Evolutionary conservation across 1,140 invertebrate species (phyloP), one percentile per base, ranked within the genome.

Genomic region (Procambarus clarkii): DNA sequence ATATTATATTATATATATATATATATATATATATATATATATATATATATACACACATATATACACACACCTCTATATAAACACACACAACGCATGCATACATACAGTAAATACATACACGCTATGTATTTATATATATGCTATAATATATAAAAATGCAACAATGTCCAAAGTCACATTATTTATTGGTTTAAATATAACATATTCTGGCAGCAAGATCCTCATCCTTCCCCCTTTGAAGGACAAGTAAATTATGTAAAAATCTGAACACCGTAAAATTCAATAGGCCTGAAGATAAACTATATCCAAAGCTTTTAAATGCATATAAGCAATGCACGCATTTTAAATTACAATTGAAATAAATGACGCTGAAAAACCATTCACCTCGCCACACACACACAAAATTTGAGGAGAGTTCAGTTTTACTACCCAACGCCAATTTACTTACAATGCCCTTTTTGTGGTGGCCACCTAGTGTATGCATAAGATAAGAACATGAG

Each of bases 251-350:
- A 11, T 74, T 34, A 9, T 74, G n/a, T 15, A 74, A 8, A 74
- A 34, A 21, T 7, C 7, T 34, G n/a, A 34, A 4, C 69, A 34
- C 8, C 69, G 4, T 74, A 74, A 8, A 74, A 34, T 74, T 74
- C n/a, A 74, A 71, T 3, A 74, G n/a, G 24, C 69, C 4, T 24
- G 24, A 74, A 74, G 69, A 34, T 34, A 74, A 24, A 21, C n/a
- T 34, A 74, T 34, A 74, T 74, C 69, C n/a, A 74, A 74, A 74
- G 69, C 69, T 34, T 74, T 74, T 74, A 34, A 74, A 74, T 74
- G 69, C 69, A 74, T 24, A 34, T 74, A 74, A 74, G 69, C 69
- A 74, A 74, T 74, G 69, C 24, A 34, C 8, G 69, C 24, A 74
- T 74, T 9, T 34, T 4, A 74, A 74, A 74, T 34, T 74, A 34